Evolutionary conservation across 2,888 invertebrate species (phyloP).

Genomic region (Chromoteleia sp.): DNA sequence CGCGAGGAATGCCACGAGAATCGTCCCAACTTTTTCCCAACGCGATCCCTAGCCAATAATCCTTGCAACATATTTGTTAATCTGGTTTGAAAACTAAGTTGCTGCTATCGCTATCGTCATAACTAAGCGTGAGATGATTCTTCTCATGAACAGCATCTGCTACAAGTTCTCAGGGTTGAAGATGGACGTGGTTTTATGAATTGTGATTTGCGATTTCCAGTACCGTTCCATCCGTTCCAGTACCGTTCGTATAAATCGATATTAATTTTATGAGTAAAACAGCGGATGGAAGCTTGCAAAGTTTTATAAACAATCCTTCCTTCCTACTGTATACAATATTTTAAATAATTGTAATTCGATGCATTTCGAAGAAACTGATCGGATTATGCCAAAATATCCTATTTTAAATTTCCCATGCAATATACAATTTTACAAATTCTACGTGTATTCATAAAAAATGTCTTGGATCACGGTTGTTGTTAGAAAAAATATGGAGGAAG

Average conservation of each 20-base stretch:
- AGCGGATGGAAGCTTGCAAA: neutral
- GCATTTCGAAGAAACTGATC: too few species aligned
- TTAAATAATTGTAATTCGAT: too few species aligned
- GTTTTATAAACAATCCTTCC: neutral
- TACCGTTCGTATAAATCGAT: too few species aligned
- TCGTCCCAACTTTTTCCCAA: constrained; percentile 69
- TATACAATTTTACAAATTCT: too few species aligned
- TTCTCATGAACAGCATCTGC: constrained; percentile 25
- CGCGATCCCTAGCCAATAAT: constrained; percentile 45
- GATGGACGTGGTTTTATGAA: constrained; percentile 20
- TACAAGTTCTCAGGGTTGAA: constrained; percentile 38
- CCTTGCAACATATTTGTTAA: constrained; percentile 76
- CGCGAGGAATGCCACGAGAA: constrained; percentile 76
- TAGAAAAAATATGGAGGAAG: too few species aligned
- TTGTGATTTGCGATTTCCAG: constrained; percentile 21
- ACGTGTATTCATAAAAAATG: too few species aligned
- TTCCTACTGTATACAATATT: too few species aligned
- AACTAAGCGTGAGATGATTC: constrained; percentile 58
- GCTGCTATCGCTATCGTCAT: constrained; percentile 48
- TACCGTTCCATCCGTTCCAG: too few species aligned
- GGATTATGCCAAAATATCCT: too few species aligned
- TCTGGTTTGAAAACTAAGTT: constrained; percentile 42
- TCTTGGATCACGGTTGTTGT: too few species aligned
- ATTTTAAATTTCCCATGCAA: too few species aligned
- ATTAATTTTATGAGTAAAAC: constrained; percentile 1